Percentiles rank a stretch among this genome's conserved stretches.
Conservation (phyloP, 2,797 vertebrate species). For the Muraenolepis orangiensis region DNA sequence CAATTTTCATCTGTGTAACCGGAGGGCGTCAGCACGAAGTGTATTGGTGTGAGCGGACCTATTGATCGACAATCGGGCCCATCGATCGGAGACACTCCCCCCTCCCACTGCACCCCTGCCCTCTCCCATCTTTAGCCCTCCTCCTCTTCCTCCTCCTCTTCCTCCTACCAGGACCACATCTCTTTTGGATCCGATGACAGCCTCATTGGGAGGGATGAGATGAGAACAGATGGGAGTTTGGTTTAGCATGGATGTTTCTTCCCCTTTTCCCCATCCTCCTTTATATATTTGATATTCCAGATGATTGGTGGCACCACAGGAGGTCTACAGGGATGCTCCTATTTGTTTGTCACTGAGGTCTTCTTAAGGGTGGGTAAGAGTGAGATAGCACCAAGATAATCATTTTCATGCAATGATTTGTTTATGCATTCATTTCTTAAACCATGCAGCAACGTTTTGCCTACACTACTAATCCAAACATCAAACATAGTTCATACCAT, state of each 20-base stretch:
- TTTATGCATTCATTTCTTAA: too few relatives aligned
- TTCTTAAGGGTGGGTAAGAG: background rate
- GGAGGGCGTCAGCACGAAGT: conserved; percentile 67
- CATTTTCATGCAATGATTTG: too few relatives aligned
- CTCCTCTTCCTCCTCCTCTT: background rate
- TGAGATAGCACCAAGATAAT: background rate
- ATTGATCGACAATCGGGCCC: conserved; percentile 73
- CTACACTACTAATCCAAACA: too few relatives aligned
- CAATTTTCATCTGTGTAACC: conserved; percentile 70
- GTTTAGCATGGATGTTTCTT: conserved; percentile 13
- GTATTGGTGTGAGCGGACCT: conserved; percentile 64
- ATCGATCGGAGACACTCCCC: conserved; percentile 53
- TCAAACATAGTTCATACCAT: too few relatives aligned
- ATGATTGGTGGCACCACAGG: background rate
- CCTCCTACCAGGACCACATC: conserved; percentile 28
- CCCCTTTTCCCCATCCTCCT: conserved; percentile 8
- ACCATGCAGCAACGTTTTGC: too few relatives aligned
- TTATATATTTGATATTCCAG: conserved; percentile 41
- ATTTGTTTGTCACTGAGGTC: conserved; percentile 1
- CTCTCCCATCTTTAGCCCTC: background rate
- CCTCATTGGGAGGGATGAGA: conserved; percentile 43
- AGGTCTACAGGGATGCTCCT: background rate
- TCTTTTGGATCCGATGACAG: conserved; percentile 38
- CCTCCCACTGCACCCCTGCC: conserved; percentile 36
- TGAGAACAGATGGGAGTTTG: conserved; percentile 48